Evolutionary conservation across 2,888 invertebrate species (phyloP).

Genomic region (Anticlea derivata): DNA sequence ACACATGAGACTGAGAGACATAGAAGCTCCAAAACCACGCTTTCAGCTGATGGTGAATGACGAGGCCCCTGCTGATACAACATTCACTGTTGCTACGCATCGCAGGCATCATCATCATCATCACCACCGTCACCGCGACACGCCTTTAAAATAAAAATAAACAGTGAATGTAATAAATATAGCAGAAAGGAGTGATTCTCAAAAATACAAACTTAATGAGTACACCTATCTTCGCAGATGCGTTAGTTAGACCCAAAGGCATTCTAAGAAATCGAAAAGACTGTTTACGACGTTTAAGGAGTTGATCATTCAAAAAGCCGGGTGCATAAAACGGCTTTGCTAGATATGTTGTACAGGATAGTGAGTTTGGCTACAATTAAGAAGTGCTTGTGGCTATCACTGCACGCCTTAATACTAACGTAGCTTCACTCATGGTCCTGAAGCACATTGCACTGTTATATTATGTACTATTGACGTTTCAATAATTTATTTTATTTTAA

Average conservation of each 20-base stretch:
- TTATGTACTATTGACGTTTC: too few relatives aligned
- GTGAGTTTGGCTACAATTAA: too few relatives aligned
- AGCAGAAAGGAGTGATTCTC: too few relatives aligned
- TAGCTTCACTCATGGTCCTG: too few relatives aligned
- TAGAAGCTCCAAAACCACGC: constrained; percentile 43
- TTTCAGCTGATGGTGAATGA: constrained; percentile 91
- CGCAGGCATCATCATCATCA: constrained; percentile 89
- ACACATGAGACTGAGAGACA: constrained; percentile 39
- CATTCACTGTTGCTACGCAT: constrained; percentile 77
- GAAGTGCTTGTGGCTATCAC: too few relatives aligned
- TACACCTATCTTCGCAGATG: background rate
- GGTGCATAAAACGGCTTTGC: too few relatives aligned
- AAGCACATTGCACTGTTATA: too few relatives aligned
- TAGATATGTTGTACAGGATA: too few relatives aligned
- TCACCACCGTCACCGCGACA: constrained; percentile 89
- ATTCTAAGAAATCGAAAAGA: background rate
- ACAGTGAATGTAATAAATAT: too few relatives aligned
- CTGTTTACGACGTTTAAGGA: background rate
- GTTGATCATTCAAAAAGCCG: too few relatives aligned
- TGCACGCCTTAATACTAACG: too few relatives aligned
- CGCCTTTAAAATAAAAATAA: constrained; percentile 84
- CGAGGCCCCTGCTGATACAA: constrained; percentile 75
- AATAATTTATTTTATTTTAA: constrained; percentile 7
- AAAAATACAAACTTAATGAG: too few relatives aligned
- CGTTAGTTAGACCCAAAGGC: background rate